These are phyloP conservation scores for Todus mexicanus DNA, from an alignment of 2,797 vertebrate genomes.

Conservation along the genomic window DNA sequence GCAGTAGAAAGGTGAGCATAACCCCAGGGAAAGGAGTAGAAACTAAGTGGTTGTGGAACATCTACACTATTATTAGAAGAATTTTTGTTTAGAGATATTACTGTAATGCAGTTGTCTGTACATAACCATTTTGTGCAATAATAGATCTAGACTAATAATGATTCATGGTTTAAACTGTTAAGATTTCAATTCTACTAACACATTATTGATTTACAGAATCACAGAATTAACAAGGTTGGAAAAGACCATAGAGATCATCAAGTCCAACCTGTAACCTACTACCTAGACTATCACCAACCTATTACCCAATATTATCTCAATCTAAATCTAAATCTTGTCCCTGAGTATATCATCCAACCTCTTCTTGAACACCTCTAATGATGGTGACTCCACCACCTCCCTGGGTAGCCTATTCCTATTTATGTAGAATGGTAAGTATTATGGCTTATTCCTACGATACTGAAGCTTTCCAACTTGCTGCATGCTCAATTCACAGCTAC, in stretches of 20 bases:
- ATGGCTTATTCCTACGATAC: not conserved
- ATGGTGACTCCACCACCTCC: too few relatives aligned
- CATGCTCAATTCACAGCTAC: not conserved
- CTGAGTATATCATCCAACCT: too few relatives aligned
- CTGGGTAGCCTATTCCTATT: too few relatives aligned
- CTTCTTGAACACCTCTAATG: too few relatives aligned
- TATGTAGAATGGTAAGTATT: fast-evolving
- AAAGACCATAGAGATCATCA: too few relatives aligned
- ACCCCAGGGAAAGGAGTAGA: not conserved
- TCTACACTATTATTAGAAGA: not conserved
- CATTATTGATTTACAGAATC: not conserved
- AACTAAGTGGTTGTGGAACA: not conserved
- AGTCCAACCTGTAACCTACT: too few relatives aligned
- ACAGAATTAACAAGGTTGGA: too few relatives aligned
- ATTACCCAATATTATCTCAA: too few relatives aligned
- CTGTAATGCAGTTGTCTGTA: not conserved
- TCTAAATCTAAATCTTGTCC: too few relatives aligned
- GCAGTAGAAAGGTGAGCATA: not conserved
- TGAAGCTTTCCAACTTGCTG: not conserved
- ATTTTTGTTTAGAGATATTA: not conserved
- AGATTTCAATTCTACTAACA: not conserved
- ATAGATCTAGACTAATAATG: not conserved
- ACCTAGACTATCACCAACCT: too few relatives aligned
- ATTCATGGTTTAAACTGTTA: not conserved
- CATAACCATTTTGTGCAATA: not conserved